Evolutionary conservation across 30 jellyfish, hydroid and myxozoan species (phyloP).

Genomic region (Aurelia sp.): DNA sequence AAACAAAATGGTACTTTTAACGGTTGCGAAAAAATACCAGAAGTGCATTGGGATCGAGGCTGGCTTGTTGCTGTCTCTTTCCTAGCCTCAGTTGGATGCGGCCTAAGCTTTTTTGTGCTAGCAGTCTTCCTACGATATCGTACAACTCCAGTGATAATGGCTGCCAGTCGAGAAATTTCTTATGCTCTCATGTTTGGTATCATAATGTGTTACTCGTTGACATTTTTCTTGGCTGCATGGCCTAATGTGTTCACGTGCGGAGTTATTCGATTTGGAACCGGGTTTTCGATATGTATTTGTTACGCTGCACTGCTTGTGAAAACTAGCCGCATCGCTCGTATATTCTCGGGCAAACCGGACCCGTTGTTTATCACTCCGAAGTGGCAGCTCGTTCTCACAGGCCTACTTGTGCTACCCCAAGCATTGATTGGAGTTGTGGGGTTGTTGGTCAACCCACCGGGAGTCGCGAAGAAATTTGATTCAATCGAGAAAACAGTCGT

Average conservation of each 20-base stretch:
- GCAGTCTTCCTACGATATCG: slow-evolving; percentile 50
- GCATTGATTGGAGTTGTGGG: slow-evolving; percentile 76
- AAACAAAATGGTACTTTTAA: slow-evolving; percentile 25
- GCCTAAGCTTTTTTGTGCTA: slow-evolving; percentile 64
- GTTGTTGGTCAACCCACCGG: slow-evolving; percentile 57
- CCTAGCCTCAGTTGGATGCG: slow-evolving; percentile 78
- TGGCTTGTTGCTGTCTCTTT: slow-evolving; percentile 77
- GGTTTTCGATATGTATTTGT: slow-evolving; percentile 74
- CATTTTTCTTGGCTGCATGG: slow-evolving; percentile 77
- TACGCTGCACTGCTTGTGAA: slow-evolving; percentile 81
- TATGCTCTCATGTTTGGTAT: slow-evolving; percentile 76
- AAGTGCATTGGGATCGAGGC: slow-evolving; percentile 55
- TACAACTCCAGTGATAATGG: slow-evolving; percentile 84
- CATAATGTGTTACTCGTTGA: slow-evolving; percentile 47
- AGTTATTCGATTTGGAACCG: slow-evolving; percentile 82
- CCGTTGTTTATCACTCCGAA: slow-evolving; percentile 81
- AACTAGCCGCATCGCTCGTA: slow-evolving; percentile 93
- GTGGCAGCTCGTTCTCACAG: slow-evolving; percentile 87
- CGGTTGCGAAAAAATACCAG: slow-evolving; percentile 62
- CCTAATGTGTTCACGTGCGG: slow-evolving; percentile 73
- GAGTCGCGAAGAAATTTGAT: slow-evolving; percentile 11
- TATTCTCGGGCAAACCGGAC: slow-evolving; percentile 86
- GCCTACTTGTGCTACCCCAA: slow-evolving; percentile 80
- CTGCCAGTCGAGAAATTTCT: slow-evolving; percentile 85
- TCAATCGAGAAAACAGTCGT: slow-evolving; percentile 31